Evolutionary conservation across 2,113 vertebrate species (phyloP).

Genomic region (Galeopterus variegatus): DNA sequence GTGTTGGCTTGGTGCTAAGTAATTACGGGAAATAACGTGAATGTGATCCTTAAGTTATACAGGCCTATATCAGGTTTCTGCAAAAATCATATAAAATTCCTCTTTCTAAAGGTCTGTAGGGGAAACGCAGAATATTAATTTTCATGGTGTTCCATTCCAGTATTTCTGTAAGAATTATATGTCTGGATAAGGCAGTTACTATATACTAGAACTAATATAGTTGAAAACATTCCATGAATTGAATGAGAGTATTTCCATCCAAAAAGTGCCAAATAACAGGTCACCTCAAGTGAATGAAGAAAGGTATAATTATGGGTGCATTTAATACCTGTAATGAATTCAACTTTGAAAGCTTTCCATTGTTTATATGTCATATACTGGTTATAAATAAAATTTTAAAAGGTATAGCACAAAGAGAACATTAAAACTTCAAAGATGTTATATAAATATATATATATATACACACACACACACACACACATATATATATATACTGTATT

Average conservation of each 20-base stretch:
- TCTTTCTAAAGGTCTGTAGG: conserved; percentile 83
- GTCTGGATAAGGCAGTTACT: conserved; percentile 83
- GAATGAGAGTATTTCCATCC: conserved; percentile 86
- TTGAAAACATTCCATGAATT: conserved; percentile 82
- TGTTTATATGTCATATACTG: conserved; percentile 83
- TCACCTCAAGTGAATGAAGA: conserved; percentile 80
- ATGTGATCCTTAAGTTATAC: conserved; percentile 85
- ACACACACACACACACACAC: neutral
- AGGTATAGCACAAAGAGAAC: conserved; percentile 80
- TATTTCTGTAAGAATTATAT: conserved; percentile 87
- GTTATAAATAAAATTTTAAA: conserved; percentile 86
- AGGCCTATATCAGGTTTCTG: conserved; percentile 87
- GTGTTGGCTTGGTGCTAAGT: conserved; percentile 86
- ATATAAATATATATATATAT: neutral
- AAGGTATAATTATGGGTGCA: conserved; percentile 83
- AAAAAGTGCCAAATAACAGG: conserved; percentile 85
- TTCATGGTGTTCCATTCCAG: conserved; percentile 83
- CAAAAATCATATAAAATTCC: conserved; percentile 86
- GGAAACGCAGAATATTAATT: conserved; percentile 90
- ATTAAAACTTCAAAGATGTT: conserved; percentile 84
- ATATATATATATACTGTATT: conserved; percentile 52
- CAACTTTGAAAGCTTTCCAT: conserved; percentile 83
- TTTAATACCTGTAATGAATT: conserved; percentile 85
- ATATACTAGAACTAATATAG: conserved; percentile 77
- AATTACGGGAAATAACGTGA: conserved; percentile 85